These are phyloP conservation scores for Lathronympha strigana DNA, from an alignment of 2,888 invertebrate genomes.

Conservation along the genomic window DNA sequence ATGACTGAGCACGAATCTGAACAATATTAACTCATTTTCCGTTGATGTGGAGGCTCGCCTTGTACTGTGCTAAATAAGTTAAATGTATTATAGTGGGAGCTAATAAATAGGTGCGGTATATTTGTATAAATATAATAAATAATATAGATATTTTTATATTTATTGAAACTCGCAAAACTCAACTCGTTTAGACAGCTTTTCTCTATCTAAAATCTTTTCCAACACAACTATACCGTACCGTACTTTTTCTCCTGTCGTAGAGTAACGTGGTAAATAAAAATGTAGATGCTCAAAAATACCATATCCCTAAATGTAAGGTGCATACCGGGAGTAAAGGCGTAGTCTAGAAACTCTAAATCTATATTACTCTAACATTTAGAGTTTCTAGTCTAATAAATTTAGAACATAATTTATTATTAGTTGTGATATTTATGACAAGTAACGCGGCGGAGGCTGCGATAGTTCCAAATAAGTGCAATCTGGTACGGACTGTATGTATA, in stretches of 20 bases:
- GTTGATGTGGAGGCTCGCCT: constrained; percentile 18
- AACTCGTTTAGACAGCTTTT: constrained; percentile 28
- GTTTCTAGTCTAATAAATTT: constrained; percentile 34
- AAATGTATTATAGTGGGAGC: constrained; percentile 34
- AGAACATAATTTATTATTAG: constrained; percentile 71
- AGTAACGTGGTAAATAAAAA: constrained; percentile 34
- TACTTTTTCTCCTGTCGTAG: constrained; percentile 32
- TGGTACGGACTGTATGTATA: constrained; percentile 70
- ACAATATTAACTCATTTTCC: neutral
- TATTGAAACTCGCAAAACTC: constrained; percentile 34
- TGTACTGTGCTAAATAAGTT: constrained; percentile 28
- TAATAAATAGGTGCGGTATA: constrained; percentile 35
- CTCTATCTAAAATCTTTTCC: constrained; percentile 21
- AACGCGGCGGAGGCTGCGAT: constrained; percentile 58
- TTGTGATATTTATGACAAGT: constrained; percentile 73
- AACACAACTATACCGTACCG: constrained; percentile 38
- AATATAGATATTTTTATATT: constrained; percentile 41
- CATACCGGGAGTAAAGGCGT: constrained; percentile 61
- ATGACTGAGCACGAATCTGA: neutral
- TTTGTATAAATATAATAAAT: constrained; percentile 39
- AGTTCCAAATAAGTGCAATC: constrained; percentile 76
- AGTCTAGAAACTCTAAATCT: constrained; percentile 36
- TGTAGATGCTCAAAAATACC: constrained; percentile 69
- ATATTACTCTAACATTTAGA: constrained; percentile 31
- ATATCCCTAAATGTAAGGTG: constrained; percentile 76